A percentile compares a stretch with the other conserved stretches of the same genome.
These are phyloP conservation scores for Pterocles orientalis DNA, from an alignment of 2,113 vertebrate species.

Conservation along the genomic window DNA sequence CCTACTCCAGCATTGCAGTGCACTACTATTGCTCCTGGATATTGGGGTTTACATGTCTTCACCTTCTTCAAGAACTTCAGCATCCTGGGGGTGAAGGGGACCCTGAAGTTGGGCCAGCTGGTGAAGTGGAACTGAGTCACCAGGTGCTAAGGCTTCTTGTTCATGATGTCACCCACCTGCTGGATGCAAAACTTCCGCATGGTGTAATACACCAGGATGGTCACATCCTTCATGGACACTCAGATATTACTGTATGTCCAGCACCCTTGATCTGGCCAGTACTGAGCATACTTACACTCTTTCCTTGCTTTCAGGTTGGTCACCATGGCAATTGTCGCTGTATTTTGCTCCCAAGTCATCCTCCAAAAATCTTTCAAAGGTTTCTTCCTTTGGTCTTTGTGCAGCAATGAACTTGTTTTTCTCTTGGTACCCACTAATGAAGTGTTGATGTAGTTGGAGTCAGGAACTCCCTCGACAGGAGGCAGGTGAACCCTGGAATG, in stretches of 20 bases:
- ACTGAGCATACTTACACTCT: constrained; percentile 99
- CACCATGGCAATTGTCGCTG: constrained; percentile 98
- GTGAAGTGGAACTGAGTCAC: constrained; percentile 99
- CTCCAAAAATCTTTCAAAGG: constrained; percentile 96
- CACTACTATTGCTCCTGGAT: constrained; percentile 94
- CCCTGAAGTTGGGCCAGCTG: constrained; percentile 98
- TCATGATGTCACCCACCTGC: constrained; percentile 94
- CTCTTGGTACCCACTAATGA: constrained; percentile 98
- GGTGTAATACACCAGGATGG: constrained; percentile 96
- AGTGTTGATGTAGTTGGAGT: constrained; percentile 98
- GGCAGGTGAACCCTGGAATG: constrained; percentile 95
- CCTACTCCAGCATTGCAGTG: constrained; percentile 98
- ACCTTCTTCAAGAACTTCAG: constrained; percentile 99
- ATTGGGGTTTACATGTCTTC: constrained; percentile 92
- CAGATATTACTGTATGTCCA: constrained; percentile 98
- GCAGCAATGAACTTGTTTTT: constrained; percentile 99
- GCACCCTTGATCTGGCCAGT: constrained; percentile 99
- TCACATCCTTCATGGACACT: constrained; percentile 94
- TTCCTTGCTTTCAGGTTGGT: constrained; percentile 98
- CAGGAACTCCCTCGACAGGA: constrained; percentile 94
- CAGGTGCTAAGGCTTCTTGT: constrained; percentile 95
- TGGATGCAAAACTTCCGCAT: constrained; percentile 99
- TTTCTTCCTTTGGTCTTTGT: constrained; percentile 99
- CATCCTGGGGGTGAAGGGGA: constrained; percentile 98
- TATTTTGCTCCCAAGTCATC: constrained; percentile 99